Evolutionary conservation across 2,113 vertebrate species (phyloP).

Genomic region (Piaya cayana): DNA sequence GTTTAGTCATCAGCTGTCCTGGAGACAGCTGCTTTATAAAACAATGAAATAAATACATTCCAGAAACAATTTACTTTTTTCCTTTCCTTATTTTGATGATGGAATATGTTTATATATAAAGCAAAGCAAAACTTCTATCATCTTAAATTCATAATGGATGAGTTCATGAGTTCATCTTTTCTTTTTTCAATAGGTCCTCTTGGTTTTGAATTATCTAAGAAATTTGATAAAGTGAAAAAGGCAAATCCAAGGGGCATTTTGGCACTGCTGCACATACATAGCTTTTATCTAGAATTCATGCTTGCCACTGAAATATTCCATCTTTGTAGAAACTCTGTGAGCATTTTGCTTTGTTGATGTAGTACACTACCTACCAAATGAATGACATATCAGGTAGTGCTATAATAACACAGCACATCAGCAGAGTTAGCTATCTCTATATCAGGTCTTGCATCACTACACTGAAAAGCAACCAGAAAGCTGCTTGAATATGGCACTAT

Average conservation of each 20-base stretch:
- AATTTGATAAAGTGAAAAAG: conserved; percentile 6
- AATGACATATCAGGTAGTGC: conserved; percentile 51
- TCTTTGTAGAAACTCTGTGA: not conserved
- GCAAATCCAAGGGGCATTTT: conserved; percentile 22
- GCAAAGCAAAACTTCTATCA: not conserved
- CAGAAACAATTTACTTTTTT: not conserved
- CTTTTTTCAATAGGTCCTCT: not conserved
- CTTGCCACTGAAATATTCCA: not conserved
- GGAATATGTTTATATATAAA: not conserved
- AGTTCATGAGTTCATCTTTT: not conserved
- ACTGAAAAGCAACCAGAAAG: conserved; percentile 6
- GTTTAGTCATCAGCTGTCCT: not conserved
- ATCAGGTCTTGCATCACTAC: conserved; percentile 58
- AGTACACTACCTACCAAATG: not conserved
- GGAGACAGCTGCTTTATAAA: not conserved
- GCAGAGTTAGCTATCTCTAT: conserved; percentile 31
- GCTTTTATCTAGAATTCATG: not conserved
- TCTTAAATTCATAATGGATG: not conserved
- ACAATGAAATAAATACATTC: not conserved
- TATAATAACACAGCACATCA: conserved; percentile 29
- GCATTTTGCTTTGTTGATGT: conserved; percentile 40
- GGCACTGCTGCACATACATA: not conserved
- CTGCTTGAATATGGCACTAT: conserved; percentile 4
- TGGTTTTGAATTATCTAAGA: not conserved
- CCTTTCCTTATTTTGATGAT: not conserved